Conservation (phyloP, 2,888 invertebrate genomes). For the Aradus depressus region DNA sequence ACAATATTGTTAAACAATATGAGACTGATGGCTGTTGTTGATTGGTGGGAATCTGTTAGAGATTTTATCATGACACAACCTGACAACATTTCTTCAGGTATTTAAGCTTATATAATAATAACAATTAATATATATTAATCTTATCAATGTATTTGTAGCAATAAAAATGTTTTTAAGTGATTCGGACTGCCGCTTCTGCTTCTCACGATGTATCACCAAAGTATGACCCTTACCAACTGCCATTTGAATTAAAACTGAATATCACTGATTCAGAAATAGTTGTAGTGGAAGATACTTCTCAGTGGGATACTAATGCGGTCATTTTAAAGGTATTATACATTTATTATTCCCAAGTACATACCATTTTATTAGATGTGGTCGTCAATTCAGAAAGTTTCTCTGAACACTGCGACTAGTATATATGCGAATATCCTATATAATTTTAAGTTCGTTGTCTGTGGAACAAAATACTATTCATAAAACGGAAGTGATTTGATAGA, state of each 20-base stretch:
- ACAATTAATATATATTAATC: background rate
- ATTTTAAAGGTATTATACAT: conserved; percentile 57
- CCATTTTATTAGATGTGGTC: no score
- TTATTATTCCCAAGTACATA: background rate
- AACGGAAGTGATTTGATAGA: no score
- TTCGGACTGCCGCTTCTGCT: background rate
- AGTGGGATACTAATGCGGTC: conserved; percentile 84
- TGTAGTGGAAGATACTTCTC: conserved; percentile 78
- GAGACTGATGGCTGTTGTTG: conserved; percentile 84
- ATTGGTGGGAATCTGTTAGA: conserved; percentile 80
- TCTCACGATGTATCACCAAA: background rate
- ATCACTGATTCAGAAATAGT: conserved; percentile 92
- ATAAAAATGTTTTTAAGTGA: background rate
- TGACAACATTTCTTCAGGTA: conserved; percentile 36
- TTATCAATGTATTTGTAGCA: background rate
- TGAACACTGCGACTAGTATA: no score
- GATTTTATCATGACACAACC: conserved; percentile 57
- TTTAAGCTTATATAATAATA: background rate
- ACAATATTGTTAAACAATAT: conserved; percentile 88
- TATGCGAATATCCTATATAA: no score
- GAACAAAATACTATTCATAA: no score
- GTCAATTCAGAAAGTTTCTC: no score
- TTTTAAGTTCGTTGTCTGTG: no score
- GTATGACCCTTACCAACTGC: conserved; percentile 31
- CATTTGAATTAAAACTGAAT: conserved; percentile 79